Evolutionary conservation across 1,140 invertebrate species (phyloP), one percentile per base, ranked within the genome.

Genomic region (Pseudomyrmex pallidus): DNA sequence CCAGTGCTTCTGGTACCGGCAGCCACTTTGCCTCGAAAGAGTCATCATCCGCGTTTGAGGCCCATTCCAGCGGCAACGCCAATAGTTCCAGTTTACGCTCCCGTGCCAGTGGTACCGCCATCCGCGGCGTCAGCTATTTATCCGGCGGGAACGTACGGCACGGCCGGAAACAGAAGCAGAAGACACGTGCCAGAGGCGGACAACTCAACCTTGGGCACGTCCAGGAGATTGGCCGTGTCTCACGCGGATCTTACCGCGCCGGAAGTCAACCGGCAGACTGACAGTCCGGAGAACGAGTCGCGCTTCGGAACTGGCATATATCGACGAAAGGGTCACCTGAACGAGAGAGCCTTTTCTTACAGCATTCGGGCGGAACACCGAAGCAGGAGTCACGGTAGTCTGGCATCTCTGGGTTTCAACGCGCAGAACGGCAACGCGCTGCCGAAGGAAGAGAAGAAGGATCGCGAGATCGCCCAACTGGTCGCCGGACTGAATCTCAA

Each of bases 301-400:
- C 96, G 97, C 8, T 98, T 97, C 52, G 97, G 97, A 54, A 98
- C 98, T 0, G 97, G 97, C 10, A 98, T 98, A 80, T 98, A 99
- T 91, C 95, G 97, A 66, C 96, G 98, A 90, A 98, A 98, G 90
- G 98, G 98, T 0, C 98, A 99, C 91, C 93, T 99, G 73, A 99
- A 99, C 92, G 98, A 99, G 92, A 94, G 98, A 64, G 98, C 98
- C 17, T 99, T 99, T 91, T 98, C 97, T 13, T 98, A 99, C 93
- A 98, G 98, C 68, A 99, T 99, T 89, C 95, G 98, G 66, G 98
- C 98, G 91, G 98, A 98, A 91, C 98, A 98, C 92, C 95, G 98
- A 66, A 98, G 98, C 90, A 95, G 98, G 61, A 98, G 98, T 85
- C 98, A 98, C 92, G 98, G 98, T 64, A 98, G 97, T 64, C 94